phyloP scores from a whole-genome alignment of 2,797 vertebrate genomes.

The Merluccius polli region DNA sequence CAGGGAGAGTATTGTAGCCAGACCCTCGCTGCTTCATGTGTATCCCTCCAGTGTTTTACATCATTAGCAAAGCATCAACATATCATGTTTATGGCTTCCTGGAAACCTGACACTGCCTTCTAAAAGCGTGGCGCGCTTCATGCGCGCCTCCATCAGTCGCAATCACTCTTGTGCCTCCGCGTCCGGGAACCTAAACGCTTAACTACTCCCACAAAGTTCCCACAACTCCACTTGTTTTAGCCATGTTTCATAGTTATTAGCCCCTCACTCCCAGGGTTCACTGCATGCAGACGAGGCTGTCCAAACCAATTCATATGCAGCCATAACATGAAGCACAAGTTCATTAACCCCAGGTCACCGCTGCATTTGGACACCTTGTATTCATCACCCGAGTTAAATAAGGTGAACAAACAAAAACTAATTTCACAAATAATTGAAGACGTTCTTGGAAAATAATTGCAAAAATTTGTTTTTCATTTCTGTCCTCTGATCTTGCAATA shows the following conservation, averaged over 20 bases:
- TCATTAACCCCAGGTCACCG: neutral
- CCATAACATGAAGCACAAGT: neutral
- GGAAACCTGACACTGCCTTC: conserved; percentile 41
- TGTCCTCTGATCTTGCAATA: too few relatives aligned
- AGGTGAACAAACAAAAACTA: neutral
- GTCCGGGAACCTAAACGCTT: conserved; percentile 6
- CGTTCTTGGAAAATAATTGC: neutral
- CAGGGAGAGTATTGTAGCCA: conserved; percentile 9
- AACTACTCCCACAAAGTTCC: conserved; percentile 10
- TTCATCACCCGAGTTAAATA: neutral
- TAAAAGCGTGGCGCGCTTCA: neutral
- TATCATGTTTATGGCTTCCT: conserved; percentile 36
- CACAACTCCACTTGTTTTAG: neutral
- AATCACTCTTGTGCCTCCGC: conserved; percentile 25
- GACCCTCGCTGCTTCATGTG: conserved; percentile 6
- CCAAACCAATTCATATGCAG: neutral
- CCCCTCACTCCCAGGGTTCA: neutral
- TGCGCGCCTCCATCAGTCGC: neutral
- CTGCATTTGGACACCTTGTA: neutral
- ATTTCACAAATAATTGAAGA: neutral
- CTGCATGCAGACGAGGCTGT: neutral
- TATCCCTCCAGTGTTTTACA: conserved; percentile 26
- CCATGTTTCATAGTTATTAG: neutral
- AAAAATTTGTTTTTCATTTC: neutral
- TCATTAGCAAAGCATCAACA: conserved; percentile 7